phyloP scores from a whole-genome alignment of 1,140 invertebrate species.

The Venturia canescens region DNA sequence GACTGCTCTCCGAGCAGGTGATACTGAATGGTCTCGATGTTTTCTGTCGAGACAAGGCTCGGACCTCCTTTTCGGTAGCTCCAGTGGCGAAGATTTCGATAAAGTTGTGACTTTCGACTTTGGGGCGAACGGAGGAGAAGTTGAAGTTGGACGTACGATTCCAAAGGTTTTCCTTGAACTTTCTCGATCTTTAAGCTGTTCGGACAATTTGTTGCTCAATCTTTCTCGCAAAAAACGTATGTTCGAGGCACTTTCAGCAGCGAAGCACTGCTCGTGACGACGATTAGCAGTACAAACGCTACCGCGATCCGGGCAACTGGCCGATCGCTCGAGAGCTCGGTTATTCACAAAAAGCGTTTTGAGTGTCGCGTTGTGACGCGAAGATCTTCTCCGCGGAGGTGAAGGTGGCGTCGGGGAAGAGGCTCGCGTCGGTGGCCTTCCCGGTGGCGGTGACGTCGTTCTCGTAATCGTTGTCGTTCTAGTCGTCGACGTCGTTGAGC shows the following conservation, averaged over 20 bases:
- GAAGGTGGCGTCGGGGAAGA: slow-evolving; percentile 77
- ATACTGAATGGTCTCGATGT: slow-evolving; percentile 14
- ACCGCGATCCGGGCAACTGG: slow-evolving; percentile 19
- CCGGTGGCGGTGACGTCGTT: neutral
- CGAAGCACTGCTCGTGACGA: slow-evolving; percentile 81
- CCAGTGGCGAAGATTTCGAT: slow-evolving; percentile 29
- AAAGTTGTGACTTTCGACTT: slow-evolving; percentile 36
- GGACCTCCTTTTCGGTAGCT: slow-evolving; percentile 58
- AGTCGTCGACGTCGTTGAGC: slow-evolving; percentile 54
- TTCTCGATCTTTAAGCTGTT: slow-evolving; percentile 74
- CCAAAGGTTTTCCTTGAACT: slow-evolving; percentile 61
- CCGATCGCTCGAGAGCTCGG: neutral
- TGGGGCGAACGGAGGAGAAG: slow-evolving; percentile 55
- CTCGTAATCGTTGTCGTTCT: slow-evolving; percentile 30
- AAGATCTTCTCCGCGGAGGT: slow-evolving; percentile 85
- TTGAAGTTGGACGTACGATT: slow-evolving; percentile 70
- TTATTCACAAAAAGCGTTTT: slow-evolving; percentile 76
- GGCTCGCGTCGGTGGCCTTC: slow-evolving; percentile 44
- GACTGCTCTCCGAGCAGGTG: neutral
- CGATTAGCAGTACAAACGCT: slow-evolving; percentile 49
- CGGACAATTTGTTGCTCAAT: slow-evolving; percentile 78
- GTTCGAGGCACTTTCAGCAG: slow-evolving; percentile 73
- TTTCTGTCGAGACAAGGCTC: slow-evolving; percentile 58
- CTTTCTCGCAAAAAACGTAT: slow-evolving; percentile 79
- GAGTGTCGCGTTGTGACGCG: slow-evolving; percentile 83